A percentile compares a stretch with the other conserved stretches of the same genome.
Evolutionary conservation across 2,888 invertebrate species (phyloP).

Genomic region (Euplexia lucipara): DNA sequence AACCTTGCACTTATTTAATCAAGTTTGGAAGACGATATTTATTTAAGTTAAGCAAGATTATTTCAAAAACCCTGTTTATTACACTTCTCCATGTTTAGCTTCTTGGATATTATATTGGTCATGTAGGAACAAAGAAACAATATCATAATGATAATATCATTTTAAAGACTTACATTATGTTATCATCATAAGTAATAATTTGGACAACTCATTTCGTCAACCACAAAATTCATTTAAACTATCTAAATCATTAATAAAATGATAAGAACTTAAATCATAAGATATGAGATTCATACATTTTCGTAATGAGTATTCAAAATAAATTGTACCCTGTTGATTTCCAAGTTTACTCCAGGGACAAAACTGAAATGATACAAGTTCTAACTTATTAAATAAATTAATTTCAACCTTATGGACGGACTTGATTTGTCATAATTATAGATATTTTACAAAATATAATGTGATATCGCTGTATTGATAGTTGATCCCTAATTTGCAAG

Average conservation of each 20-base stretch:
- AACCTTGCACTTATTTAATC: not conserved
- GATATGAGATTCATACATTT: slow-evolving; percentile 8
- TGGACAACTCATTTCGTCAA: slow-evolving; percentile 20
- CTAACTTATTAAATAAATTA: no score
- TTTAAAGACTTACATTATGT: slow-evolving; percentile 3
- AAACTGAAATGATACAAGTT: not conserved
- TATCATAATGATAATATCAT: slow-evolving; percentile 8
- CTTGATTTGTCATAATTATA: not conserved
- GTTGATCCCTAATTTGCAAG: not conserved
- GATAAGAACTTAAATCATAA: slow-evolving; percentile 8
- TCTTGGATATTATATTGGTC: slow-evolving; percentile 6
- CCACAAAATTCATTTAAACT: not conserved
- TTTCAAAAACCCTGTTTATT: slow-evolving; percentile 4
- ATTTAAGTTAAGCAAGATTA: not conserved
- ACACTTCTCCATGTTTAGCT: not conserved
- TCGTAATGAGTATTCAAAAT: not conserved
- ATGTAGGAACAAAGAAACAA: slow-evolving; percentile 3
- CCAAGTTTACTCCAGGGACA: not conserved
- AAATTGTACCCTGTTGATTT: slow-evolving; percentile 14
- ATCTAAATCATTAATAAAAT: slow-evolving; percentile 20
- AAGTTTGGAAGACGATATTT: slow-evolving; percentile 15
- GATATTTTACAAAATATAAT: not conserved
- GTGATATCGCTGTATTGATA: not conserved
- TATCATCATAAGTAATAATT: slow-evolving; percentile 24
- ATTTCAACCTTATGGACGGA: no score